Base-by-base conservation (phyloP, 2,797 vertebrate species). In the Myiotriccus ornatus region DNA sequence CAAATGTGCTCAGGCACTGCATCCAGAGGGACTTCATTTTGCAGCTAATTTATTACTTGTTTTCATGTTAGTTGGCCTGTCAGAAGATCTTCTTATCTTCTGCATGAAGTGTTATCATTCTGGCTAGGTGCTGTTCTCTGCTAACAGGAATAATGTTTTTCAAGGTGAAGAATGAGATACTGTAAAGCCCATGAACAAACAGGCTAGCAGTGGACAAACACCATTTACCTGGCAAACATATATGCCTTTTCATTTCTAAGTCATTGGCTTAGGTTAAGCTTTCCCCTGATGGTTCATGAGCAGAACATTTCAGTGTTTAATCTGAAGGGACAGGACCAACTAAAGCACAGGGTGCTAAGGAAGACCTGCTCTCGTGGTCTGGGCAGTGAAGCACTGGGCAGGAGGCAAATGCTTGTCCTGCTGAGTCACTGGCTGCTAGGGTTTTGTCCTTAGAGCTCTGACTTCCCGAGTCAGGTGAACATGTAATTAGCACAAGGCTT, bases 361-460 rank as follows among this genome's bases (percentile, higher is more conserved):
- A 28, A 37, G 50, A 16, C 25, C 1, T 1, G 23, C 32, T 70
- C 9, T 52, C 0, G 1, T 0, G 52, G 4, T 1, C 32, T 57
- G 28, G 28, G 41, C 50, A 68, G 34, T 6, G 4, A 32, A 46
- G 20, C 18, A 5, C 27, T 74, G 55, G 7, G 12, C 21, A 49
- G 65, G 41, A 85, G 60, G 24, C 34, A 89, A 70, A 41, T 52
- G 76, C 32, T 81, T 62, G n/a, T 60, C 15, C 67, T 2, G 0
- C 65, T 74, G 89, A 87, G 71, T 85, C 87, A 85, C 3, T 23
- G 19, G 16, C 34, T 80, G 9, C 27, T 92, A 57, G 79, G 55
- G 20, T 68, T 89, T 85, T 85, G 56, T 49, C 37, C 57, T 71
- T 75, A 85, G 67, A 77, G 60, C 35, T 80, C 37, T 41, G 37